Base-by-base conservation (phyloP, 2,797 vertebrate genomes). In the Nothura maculosa region DNA sequence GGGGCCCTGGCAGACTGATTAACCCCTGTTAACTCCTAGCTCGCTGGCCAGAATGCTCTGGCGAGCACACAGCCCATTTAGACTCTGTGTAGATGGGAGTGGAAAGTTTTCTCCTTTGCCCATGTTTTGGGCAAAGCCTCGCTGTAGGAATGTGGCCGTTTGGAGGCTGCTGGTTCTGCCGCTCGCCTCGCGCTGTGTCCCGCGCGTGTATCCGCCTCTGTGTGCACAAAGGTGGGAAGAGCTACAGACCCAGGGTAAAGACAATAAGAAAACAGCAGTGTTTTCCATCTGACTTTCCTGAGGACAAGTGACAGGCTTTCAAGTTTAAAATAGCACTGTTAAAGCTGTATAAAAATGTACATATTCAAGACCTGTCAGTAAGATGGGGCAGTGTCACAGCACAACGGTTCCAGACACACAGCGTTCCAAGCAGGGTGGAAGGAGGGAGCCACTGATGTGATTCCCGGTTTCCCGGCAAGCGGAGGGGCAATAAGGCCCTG, bases 241-340 rank as follows among this genome's bases (percentile, higher is more conserved):
- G 27, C 61, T 25, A 21, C 55, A 92, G 55, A 38, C 21, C 43
- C 28, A 66, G 70, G 24, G 22, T 61, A 60, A 89, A 89, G 85
- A 95, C 90, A 94, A 89, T 60, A 92, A 6, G 20, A 93, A 73
- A 93, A 91, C 67, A 81, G 67, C 77, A 73, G 92, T 96, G 63
- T 91, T 96, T 92, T 94, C 81, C 62, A 85, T 94, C 80, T 95
- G 91, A 92, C 90, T 96, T 96, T 95, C 90, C 84, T 81, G 92
- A 95, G 75, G 82, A 90, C 82, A 81, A 92, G 87, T 92, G 94
- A 94, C 76, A 69, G 63, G 82, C 94, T 96, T 94, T 94, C 96
- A 94, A 94, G 94, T 92, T 93, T 96, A 95, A 96, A 96, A 96
- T 94, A 97, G 88, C 91, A 67, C 88, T 96, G 92, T 91, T 95